These are phyloP conservation scores for Athrips mouffetella DNA, from an alignment of 2,888 invertebrate species.

Conservation along the genomic window DNA sequence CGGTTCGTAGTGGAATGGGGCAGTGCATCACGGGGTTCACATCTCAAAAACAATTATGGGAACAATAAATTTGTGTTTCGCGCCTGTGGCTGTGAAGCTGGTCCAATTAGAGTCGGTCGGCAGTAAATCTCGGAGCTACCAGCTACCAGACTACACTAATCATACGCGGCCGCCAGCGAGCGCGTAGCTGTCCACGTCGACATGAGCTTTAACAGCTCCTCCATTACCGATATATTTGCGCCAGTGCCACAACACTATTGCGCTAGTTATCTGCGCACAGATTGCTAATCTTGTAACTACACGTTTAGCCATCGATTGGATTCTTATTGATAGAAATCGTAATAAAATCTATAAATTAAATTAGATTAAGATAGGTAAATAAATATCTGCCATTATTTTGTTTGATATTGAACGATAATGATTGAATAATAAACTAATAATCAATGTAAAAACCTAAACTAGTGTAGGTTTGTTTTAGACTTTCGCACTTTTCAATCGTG, in stretches of 20 bases:
- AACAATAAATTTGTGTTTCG: conserved; percentile 70
- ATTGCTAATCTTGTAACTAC: conserved; percentile 11
- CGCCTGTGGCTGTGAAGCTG: conserved; percentile 68
- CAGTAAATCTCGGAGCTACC: conserved; percentile 76
- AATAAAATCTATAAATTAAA: too few species aligned
- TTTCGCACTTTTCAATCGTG: too few species aligned
- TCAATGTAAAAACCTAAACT: too few species aligned
- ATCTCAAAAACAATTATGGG: conserved; percentile 72
- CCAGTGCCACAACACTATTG: conserved; percentile 49
- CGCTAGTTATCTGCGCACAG: conserved; percentile 13
- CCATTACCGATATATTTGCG: conserved; percentile 55
- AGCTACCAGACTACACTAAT: conserved; percentile 76
- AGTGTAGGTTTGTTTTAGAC: too few species aligned
- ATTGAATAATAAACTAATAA: too few species aligned
- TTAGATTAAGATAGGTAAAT: too few species aligned
- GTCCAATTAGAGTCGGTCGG: conserved; percentile 71
- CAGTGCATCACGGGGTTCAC: conserved; percentile 42
- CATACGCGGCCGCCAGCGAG: conserved; percentile 64
- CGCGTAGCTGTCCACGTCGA: conserved; percentile 60
- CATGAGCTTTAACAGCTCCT: conserved; percentile 59
- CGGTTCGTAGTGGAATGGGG: conserved; percentile 24
- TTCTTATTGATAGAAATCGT: not conserved
- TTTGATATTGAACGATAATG: too few species aligned
- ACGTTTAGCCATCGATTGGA: conserved; percentile 3
- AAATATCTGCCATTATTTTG: too few species aligned